These are phyloP conservation scores for Xerus rutilus DNA, from an alignment of 2,797 vertebrate species.

Conservation along the genomic window DNA sequence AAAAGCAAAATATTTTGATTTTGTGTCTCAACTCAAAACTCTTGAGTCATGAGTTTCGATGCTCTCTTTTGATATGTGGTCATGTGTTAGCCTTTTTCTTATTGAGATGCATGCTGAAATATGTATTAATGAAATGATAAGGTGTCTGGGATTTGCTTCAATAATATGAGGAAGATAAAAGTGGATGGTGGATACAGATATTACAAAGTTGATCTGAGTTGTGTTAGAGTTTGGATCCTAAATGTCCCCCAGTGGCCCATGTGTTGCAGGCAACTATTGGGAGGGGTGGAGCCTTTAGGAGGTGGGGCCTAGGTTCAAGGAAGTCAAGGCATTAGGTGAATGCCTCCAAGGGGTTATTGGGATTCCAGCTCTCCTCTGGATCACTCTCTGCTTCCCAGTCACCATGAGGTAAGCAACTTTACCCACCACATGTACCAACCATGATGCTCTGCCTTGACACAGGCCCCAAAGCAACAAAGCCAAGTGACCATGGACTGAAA, in stretches of 20 bases:
- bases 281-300: not conserved
- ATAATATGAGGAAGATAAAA: not conserved
- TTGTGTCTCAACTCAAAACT: not conserved
- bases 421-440: not conserved
- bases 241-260: not conserved
- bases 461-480: not conserved
- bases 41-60: not conserved
- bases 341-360: not conserved
- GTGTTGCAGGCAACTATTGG: not conserved
- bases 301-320: no score
- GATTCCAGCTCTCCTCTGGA: not conserved
- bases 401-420: not conserved
- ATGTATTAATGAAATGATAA: not conserved
- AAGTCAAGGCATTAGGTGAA: not conserved
- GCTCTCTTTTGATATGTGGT: not conserved
- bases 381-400: not conserved
- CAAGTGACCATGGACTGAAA: not conserved
- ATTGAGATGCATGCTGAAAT: not conserved
- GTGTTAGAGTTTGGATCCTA: not conserved
- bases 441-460: not conserved
- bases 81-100: not conserved
- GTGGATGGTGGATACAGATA: not conserved
- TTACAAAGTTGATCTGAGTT: not conserved
- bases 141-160: not conserved
- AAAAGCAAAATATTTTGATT: not conserved